Conservation (phyloP, 2,797 vertebrate genomes). For the Megaceryle alcyon region DNA sequence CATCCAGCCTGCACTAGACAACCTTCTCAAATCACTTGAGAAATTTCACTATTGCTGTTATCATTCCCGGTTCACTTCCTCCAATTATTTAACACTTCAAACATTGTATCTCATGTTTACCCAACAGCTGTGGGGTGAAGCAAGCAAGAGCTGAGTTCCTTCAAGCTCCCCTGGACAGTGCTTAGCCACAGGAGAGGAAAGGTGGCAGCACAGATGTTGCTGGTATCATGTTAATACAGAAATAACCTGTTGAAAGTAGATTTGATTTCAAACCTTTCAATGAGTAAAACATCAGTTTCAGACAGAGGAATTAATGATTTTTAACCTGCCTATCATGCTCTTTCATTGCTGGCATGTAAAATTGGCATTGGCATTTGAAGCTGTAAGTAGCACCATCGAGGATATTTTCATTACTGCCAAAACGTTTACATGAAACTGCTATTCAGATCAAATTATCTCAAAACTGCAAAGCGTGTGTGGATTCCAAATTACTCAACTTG, state of each 20-base stretch:
- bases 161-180: background rate
- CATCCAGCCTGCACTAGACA: constrained; percentile 10
- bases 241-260: constrained; percentile 33
- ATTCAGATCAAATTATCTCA: constrained; percentile 52
- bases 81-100: constrained; percentile 67
- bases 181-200: background rate
- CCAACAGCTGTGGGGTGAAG: constrained; percentile 51
- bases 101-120: background rate
- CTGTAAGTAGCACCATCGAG: constrained; percentile 34
- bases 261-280: constrained; percentile 27
- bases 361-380: constrained; percentile 30
- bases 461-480: constrained; percentile 8
- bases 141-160: constrained; percentile 20
- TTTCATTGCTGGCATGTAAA: constrained; percentile 18
- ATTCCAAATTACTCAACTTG: constrained; percentile 55
- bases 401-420: constrained; percentile 67
- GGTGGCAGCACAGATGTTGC: constrained; percentile 23
- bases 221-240: background rate
- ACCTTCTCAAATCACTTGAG: constrained; percentile 41
- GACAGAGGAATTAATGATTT: constrained; percentile 13
- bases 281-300: constrained; percentile 2
- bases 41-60: constrained; percentile 26
- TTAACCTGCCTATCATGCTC: constrained; percentile 45
- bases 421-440: constrained; percentile 44
- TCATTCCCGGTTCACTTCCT: constrained; percentile 60